Evolutionary conservation across 2,888 invertebrate species (phyloP), one percentile per base, ranked within the genome.

Genomic region (Ophonus ardosiacus): DNA sequence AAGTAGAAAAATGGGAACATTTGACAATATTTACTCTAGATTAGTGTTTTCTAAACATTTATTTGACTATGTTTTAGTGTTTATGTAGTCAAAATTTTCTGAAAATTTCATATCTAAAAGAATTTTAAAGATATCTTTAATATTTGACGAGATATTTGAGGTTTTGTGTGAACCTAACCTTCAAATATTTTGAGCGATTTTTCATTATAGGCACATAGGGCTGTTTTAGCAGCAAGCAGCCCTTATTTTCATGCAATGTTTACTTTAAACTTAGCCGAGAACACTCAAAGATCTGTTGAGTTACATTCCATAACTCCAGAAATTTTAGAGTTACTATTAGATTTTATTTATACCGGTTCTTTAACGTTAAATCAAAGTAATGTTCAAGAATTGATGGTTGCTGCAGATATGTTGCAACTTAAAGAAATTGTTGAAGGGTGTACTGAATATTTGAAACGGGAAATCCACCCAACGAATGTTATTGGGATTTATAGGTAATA

Each of bases 241-340:
- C 96, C 96, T 84, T 98, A 98, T 91, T 98, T 98, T 91, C 96
- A 97, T 91, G 98, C 97, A 63, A 98, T 98, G 98, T 98, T 98
- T 90, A 95, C 96, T 87, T 96, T 96, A 51, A 97, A 96, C 10
- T 92, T 98, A 87, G 94, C 95, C 86, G 98, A 98, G 91, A 96
- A 95, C 88, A 95, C 96, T 88, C 95, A 96, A 90, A 94, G 95
- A 87, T 93, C 94, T 86, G 95, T 98, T n/a, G 94, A 96, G 87
- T 92, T 98, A 86, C 96, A 96, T 87, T 95, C 95, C 82, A 94
- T 97, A 76, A 94, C 96, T 86, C 93, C 96, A 68, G 93, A 94
- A 81, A 95, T 96, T 86, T 93, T 98, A 86, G 94, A 95, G 86
- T 93, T 94, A 88, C 93, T 98, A 61, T 93, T 98, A 87, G 95